Conservation (phyloP, 1,140 invertebrate species). For the Lerema accius region DNA sequence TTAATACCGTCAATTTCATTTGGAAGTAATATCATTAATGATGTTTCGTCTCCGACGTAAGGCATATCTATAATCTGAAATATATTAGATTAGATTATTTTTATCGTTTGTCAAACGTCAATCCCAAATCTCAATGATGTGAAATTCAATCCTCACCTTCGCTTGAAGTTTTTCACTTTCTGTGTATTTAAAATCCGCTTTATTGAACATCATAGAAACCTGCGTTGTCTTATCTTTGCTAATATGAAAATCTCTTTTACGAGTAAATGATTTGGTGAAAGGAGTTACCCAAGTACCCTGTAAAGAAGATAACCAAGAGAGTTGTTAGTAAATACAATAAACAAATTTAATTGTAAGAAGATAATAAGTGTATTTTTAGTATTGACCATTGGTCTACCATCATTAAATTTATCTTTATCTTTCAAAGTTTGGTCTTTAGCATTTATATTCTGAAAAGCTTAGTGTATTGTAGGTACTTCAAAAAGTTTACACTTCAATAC, state of each 20-base stretch:
- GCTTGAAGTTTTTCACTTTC: constrained; percentile 59
- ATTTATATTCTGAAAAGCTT: too few species aligned
- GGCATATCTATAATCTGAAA: constrained; percentile 65
- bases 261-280: constrained; percentile 46
- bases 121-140: neutral
- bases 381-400: neutral
- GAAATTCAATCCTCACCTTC: constrained; percentile 45
- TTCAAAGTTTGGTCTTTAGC: too few species aligned
- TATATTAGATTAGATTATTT: constrained; percentile 1
- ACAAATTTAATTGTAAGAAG: neutral
- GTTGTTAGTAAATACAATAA: too few species aligned
- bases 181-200: constrained; percentile 49
- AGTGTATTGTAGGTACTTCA: too few species aligned
- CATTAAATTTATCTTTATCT: too few species aligned
- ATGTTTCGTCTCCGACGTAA: constrained; percentile 59
- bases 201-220: constrained; percentile 59
- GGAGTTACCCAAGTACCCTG: constrained; percentile 62
- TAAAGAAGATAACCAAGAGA: constrained; percentile 17
- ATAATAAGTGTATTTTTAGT: too few species aligned
- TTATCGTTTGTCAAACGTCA: neutral
- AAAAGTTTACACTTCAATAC: constrained; percentile 40
- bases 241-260: constrained; percentile 58
- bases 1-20: constrained; percentile 59
- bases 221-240: constrained; percentile 49
- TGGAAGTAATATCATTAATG: constrained; percentile 59